These are phyloP conservation scores for Stratiomys singularior DNA, from an alignment of 2,888 invertebrate genomes.

Conservation along the genomic window DNA sequence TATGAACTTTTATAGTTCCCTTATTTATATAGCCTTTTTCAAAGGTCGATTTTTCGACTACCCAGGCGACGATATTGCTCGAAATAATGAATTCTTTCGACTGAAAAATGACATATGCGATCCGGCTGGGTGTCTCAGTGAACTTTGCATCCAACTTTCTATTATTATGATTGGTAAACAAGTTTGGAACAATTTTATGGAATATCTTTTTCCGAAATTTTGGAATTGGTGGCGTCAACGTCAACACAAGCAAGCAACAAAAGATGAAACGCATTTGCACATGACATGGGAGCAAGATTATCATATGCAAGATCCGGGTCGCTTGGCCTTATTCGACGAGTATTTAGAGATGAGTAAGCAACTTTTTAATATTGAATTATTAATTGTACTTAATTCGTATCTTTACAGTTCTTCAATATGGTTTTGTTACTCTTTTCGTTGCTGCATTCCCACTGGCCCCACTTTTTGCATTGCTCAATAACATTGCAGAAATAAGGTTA, in stretches of 20 bases:
- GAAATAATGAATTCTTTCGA: constrained; percentile 79
- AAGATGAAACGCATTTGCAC: constrained; percentile 77
- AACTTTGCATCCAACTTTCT: constrained; percentile 89
- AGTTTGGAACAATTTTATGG: constrained; percentile 90
- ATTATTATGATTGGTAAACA: constrained; percentile 97
- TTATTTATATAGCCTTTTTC: constrained; percentile 99
- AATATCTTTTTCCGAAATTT: constrained; percentile 87
- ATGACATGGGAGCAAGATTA: constrained; percentile 95
- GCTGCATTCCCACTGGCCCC: constrained; percentile 98
- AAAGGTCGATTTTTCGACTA: constrained; percentile 93
- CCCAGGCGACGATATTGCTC: constrained; percentile 82
- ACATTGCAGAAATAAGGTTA: constrained; percentile 92
- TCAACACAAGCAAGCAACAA: constrained; percentile 79
- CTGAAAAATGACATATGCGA: constrained; percentile 88
- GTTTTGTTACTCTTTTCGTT: constrained; percentile 96
- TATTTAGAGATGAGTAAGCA: constrained; percentile 96
- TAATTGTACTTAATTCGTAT: background rate
- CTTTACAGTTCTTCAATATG: constrained; percentile 89
- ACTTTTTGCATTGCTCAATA: constrained; percentile 93
- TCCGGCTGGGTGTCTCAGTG: constrained; percentile 92
- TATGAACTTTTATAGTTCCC: constrained; percentile 97
- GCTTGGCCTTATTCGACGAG: constrained; percentile 93
- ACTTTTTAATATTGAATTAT: no score
- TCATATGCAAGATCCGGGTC: constrained; percentile 88
- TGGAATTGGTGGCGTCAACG: constrained; percentile 91